Percentiles rank a stretch among this genome's conserved stretches.
These are phyloP conservation scores for Silurus lanzhouensis DNA, from an alignment of 2,797 vertebrate genomes.

Conservation along the genomic window DNA sequence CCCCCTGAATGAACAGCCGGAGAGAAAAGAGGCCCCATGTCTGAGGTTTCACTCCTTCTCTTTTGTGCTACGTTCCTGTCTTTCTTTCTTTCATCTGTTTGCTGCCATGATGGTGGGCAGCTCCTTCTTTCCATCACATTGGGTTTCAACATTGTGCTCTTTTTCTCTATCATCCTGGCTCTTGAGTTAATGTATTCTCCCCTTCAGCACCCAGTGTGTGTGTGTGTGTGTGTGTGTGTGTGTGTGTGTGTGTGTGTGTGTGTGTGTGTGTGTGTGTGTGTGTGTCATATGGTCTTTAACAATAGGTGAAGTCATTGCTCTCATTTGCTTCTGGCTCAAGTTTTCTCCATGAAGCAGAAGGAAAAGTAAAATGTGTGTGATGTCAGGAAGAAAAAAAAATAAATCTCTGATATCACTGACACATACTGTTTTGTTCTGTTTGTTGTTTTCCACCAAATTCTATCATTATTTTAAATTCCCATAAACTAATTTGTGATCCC, in stretches of 20 bases:
- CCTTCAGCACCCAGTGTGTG: constrained; percentile 21
- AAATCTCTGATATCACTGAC: background rate
- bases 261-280: constrained; percentile 23
- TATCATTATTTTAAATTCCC: background rate
- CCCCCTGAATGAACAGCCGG: constrained; percentile 20
- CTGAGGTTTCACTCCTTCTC: constrained; percentile 30
- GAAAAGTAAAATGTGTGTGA: constrained; percentile 17
- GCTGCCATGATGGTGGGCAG: constrained; percentile 37
- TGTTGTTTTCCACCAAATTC: background rate
- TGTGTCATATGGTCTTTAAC: constrained; percentile 25
- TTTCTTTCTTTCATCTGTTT: constrained; percentile 30
- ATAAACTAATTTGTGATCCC: background rate
- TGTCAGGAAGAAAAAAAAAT: constrained; percentile 1
- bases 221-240: constrained; percentile 9
- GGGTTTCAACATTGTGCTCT: constrained; percentile 35
- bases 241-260: constrained; percentile 25
- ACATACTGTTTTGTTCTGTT: background rate
- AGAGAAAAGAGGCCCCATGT: constrained; percentile 37
- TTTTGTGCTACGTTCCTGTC: constrained; percentile 29
- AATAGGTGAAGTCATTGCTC: constrained; percentile 42
- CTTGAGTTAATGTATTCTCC: constrained; percentile 39
- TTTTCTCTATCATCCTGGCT: constrained; percentile 30
- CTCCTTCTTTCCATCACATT: constrained; percentile 42
- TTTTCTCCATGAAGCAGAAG: constrained; percentile 24
- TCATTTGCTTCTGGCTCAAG: constrained; percentile 18